Evolutionary conservation across 1,140 invertebrate genomes (phyloP).

Genomic region (Drosophila watanabei): DNA sequence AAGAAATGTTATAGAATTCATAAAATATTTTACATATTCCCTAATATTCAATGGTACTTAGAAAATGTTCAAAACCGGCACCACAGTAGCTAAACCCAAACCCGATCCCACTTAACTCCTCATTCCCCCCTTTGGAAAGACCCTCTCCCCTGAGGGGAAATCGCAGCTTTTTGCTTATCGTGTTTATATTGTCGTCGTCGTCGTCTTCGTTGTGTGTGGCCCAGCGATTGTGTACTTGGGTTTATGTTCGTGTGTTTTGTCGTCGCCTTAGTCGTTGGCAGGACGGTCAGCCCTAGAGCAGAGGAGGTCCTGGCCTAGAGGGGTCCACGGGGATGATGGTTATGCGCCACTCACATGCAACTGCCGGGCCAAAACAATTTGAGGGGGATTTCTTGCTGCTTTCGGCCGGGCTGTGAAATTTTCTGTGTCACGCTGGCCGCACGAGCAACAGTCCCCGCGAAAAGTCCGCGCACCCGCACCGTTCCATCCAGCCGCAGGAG

Average conservation of each 20-base stretch:
- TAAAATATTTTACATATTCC: not conserved
- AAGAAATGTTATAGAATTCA: not conserved
- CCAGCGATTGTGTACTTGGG: conserved; percentile 34
- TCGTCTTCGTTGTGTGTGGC: conserved; percentile 27
- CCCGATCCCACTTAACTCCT: not conserved
- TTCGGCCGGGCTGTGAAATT: conserved; percentile 47
- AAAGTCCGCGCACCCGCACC: conserved; percentile 25
- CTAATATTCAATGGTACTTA: not conserved
- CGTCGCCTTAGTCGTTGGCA: conserved; percentile 50
- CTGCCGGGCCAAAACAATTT: conserved; percentile 36
- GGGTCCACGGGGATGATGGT: conserved; percentile 15
- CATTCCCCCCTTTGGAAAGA: not conserved
- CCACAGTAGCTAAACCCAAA: conserved; percentile 12
- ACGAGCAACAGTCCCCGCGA: conserved; percentile 44
- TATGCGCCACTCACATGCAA: conserved; percentile 70
- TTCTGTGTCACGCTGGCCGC: conserved; percentile 71
- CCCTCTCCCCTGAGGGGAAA: conserved; percentile 35
- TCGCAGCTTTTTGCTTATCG: conserved; percentile 67
- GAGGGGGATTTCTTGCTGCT: conserved; percentile 30
- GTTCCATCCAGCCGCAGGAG: not conserved
- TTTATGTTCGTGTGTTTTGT: conserved; percentile 53
- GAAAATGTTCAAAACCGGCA: not conserved
- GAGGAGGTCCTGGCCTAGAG: not conserved
- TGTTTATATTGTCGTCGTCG: conserved; percentile 56
- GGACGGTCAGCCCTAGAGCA: conserved; percentile 25